phyloP scores from a whole-genome alignment of 1,140 invertebrate species.

The Rhynchophorus ferrugineus region DNA sequence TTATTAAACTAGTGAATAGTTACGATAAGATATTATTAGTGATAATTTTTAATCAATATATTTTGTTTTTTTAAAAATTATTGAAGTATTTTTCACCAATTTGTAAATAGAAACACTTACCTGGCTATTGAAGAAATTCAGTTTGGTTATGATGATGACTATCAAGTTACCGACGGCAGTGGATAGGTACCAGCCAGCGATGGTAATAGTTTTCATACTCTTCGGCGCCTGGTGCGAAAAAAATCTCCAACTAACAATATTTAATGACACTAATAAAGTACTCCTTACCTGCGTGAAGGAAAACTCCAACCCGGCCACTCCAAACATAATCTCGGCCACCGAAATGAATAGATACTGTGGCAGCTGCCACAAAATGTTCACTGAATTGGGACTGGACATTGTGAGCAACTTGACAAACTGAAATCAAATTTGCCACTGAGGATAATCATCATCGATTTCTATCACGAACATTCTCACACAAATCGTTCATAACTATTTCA shows the following conservation, averaged over 20 bases:
- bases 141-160: constrained; percentile 67
- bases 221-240: constrained; percentile 31
- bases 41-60: too few species aligned
- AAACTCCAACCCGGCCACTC: constrained; percentile 67
- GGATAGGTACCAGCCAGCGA: constrained; percentile 72
- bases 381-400: constrained; percentile 59
- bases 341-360: constrained; percentile 86
- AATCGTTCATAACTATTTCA: too few species aligned
- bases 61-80: too few species aligned
- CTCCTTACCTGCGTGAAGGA: constrained; percentile 49
- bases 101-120: too few species aligned
- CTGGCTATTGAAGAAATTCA: constrained; percentile 57
- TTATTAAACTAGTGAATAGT: too few species aligned
- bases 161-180: constrained; percentile 74
- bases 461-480: constrained; percentile 4
- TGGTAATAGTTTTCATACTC: constrained; percentile 71
- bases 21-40: too few species aligned
- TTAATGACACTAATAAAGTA: neutral
- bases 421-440: constrained; percentile 9
- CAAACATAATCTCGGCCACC: constrained; percentile 62
- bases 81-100: too few species aligned
- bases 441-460: neutral
- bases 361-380: constrained; percentile 78
- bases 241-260: neutral
- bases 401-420: constrained; percentile 36